A percentile compares a stretch with the other conserved stretches of the same genome.
phyloP scores from a whole-genome alignment of 2,888 invertebrate genomes.

The Drosophila trichaetosa region DNA sequence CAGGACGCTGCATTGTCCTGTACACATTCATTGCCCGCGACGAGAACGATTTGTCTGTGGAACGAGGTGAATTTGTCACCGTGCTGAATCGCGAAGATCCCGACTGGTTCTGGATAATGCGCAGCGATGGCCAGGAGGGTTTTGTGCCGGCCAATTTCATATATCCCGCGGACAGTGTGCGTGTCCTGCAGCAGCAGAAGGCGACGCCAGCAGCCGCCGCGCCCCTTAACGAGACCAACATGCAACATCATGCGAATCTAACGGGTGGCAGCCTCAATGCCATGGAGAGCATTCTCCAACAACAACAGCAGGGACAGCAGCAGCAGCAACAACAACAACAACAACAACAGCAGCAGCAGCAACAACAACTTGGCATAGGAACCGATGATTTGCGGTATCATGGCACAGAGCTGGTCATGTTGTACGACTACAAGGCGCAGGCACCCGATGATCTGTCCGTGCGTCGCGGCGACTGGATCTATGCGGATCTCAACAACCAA shows the following conservation, averaged over 20 bases:
- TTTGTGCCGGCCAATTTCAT: constrained; percentile 98
- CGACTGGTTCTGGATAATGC: constrained; percentile 98
- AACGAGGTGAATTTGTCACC: constrained; percentile 97
- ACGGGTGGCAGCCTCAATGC: constrained; percentile 48
- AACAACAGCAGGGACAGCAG: constrained; percentile 51
- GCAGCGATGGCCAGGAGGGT: constrained; percentile 96
- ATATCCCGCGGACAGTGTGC: constrained; percentile 93
- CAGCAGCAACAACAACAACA: constrained; percentile 64
- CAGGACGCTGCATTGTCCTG: constrained; percentile 95
- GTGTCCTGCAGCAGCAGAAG: constrained; percentile 66
- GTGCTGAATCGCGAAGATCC: constrained; percentile 97
- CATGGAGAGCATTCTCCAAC: constrained; percentile 62
- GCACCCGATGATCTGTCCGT: constrained; percentile 97
- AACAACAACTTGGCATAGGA: constrained; percentile 81
- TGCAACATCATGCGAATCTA: constrained; percentile 58
- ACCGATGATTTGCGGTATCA: constrained; percentile 91
- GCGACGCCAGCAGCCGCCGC: constrained; percentile 41
- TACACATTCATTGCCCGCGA: constrained; percentile 97
- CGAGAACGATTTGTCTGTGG: constrained; percentile 97
- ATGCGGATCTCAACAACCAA: constrained; percentile 96
- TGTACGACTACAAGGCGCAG: constrained; percentile 98
- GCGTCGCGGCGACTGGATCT: constrained; percentile 96
- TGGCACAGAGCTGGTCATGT: constrained; percentile 96
- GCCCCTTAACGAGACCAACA: constrained; percentile 60
- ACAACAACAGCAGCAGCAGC: constrained; percentile 63